These are phyloP conservation scores for Ranitomeya imitator DNA, from an alignment of 2,113 vertebrate genomes.

Conservation along the genomic window DNA sequence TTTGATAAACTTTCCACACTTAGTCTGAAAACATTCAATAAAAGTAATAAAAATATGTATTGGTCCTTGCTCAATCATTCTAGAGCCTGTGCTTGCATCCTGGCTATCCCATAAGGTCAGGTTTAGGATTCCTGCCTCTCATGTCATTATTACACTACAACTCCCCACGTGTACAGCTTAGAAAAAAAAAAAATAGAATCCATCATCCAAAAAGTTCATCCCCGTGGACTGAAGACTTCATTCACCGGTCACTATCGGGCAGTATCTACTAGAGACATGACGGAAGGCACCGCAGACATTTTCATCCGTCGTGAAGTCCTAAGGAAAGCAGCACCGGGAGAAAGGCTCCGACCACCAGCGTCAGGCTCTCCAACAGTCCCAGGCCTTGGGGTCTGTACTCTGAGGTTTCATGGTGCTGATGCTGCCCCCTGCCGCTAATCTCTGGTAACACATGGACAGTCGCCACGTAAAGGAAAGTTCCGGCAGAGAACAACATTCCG, in stretches of 20 bases:
- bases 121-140: background rate
- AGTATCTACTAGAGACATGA: background rate
- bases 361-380: constrained; percentile 71
- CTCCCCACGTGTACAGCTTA: background rate
- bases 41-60: background rate
- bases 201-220: background rate
- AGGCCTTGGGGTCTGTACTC: constrained; percentile 61
- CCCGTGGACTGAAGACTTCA: background rate
- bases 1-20: background rate
- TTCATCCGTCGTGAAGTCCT: constrained; percentile 66
- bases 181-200: background rate
- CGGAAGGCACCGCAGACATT: background rate
- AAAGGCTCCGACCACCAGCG: constrained; percentile 67
- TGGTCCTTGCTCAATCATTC: background rate
- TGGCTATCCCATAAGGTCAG: background rate
- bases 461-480: constrained; percentile 76
- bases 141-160: background rate
- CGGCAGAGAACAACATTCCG: constrained; percentile 74
- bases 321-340: constrained; percentile 76
- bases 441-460: constrained; percentile 72
- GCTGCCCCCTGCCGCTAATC: constrained; percentile 67
- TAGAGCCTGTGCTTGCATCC: background rate
- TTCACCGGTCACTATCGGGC: background rate
- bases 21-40: background rate
- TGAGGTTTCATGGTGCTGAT: constrained; percentile 45